A percentile compares a stretch with the other conserved stretches of the same genome.
Conservation (phyloP, 1,140 invertebrate species). For the Brachionus rubens region DNA sequence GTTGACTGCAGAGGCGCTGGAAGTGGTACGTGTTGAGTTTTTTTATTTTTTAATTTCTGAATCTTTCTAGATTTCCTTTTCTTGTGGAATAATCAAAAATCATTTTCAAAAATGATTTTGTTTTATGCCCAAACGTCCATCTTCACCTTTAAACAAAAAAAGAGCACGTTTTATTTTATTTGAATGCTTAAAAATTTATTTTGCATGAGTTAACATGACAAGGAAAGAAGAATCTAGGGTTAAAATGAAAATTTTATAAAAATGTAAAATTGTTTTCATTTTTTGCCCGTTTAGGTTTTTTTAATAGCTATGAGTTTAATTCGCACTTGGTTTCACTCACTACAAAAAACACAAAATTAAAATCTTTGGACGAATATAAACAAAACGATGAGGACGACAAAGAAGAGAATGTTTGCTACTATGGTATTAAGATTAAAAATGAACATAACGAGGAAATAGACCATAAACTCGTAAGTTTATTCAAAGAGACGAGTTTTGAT, state of each 20-base stretch:
- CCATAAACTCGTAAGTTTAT: not conserved
- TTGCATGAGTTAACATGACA: not conserved
- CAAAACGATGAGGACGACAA: not conserved
- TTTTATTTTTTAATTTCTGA: not conserved
- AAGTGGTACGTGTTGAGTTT: not conserved
- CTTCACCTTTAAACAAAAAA: not conserved
- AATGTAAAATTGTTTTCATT: too few relatives aligned
- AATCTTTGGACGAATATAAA: not conserved
- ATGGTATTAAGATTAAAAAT: conserved; percentile 38
- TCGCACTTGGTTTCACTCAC: too few relatives aligned
- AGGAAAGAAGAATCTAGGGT: not conserved
- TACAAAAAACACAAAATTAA: conserved; percentile 3
- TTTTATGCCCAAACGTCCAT: not conserved
- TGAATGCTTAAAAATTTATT: too few relatives aligned
- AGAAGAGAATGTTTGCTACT: conserved; percentile 28
- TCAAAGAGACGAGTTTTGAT: not conserved
- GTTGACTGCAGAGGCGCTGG: conserved; percentile 60
- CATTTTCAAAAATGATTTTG: not conserved
- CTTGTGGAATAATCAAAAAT: conserved; percentile 28
- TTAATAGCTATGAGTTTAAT: too few relatives aligned
- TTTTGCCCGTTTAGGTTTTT: too few relatives aligned
- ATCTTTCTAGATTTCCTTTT: conserved; percentile 37
- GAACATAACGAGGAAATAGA: not conserved
- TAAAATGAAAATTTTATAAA: not conserved
- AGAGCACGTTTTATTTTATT: conserved; percentile 17